Percentiles rank a stretch among this genome's conserved stretches.
These are phyloP conservation scores for Bemisia tabaci DNA, from an alignment of 1,140 invertebrate species.

Conservation along the genomic window DNA sequence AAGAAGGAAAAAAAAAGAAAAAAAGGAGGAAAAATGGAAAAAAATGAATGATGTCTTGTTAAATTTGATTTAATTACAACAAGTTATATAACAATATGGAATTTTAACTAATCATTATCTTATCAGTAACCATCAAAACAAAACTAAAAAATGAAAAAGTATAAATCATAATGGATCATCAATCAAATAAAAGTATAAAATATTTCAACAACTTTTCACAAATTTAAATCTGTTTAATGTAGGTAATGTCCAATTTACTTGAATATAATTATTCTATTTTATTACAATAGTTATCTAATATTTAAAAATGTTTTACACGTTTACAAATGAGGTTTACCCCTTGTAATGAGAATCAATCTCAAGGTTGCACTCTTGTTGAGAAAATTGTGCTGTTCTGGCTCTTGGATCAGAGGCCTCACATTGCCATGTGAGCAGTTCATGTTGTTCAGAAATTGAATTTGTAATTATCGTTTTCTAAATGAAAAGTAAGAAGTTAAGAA, in stretches of 20 bases:
- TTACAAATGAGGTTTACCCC: neutral
- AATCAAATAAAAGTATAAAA: constrained; percentile 1
- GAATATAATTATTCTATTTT: neutral
- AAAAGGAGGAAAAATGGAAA: no score
- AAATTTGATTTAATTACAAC: neutral
- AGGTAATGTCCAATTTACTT: neutral
- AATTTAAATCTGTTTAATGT: neutral
- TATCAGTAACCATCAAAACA: neutral
- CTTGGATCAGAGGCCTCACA: no score
- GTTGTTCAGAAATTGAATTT: no score
- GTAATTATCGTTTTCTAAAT: no score
- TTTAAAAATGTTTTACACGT: neutral
- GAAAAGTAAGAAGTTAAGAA: no score
- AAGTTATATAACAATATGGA: neutral
- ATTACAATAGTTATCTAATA: neutral
- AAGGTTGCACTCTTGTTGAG: no score
- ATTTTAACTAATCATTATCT: neutral
- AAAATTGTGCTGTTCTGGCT: no score
- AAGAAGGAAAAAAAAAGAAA: no score
- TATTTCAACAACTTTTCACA: neutral
- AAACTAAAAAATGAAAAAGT: neutral
- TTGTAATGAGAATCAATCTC: no score
- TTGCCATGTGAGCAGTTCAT: no score
- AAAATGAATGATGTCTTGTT: no score
- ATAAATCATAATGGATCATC: neutral